Conservation (phyloP, 2,113 vertebrate species). For the Platysternon megacephalum region DNA sequence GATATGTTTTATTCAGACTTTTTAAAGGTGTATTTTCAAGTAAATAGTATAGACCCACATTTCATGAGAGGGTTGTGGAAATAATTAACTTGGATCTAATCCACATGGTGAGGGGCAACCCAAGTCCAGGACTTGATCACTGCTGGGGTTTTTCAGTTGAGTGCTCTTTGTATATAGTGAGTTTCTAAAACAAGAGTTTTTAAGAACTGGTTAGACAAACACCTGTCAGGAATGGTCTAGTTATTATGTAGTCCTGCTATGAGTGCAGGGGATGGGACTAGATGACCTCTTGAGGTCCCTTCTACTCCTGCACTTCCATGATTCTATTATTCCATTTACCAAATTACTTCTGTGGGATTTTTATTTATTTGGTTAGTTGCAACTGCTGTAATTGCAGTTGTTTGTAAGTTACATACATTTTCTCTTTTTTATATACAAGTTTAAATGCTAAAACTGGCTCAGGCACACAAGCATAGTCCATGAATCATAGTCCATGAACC, state of each 20-base stretch:
- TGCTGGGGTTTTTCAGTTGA: neutral
- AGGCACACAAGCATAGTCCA: neutral
- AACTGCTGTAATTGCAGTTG: neutral
- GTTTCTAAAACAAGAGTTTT: neutral
- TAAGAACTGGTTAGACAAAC: neutral
- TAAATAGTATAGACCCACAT: neutral
- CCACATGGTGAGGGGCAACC: neutral
- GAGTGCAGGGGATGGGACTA: neutral
- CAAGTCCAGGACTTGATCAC: neutral
- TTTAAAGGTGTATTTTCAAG: neutral
- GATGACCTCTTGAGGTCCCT: neutral
- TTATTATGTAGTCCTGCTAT: neutral
- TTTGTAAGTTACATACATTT: neutral
- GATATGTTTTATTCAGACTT: neutral
- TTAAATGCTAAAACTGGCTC: neutral
- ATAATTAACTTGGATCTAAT: neutral
- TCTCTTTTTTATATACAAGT: neutral
- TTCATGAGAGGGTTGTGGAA: neutral
- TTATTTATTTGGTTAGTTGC: fast-evolving
- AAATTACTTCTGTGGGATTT: neutral
- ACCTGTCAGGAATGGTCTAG: neutral
- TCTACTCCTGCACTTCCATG: neutral
- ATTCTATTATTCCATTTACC: neutral
- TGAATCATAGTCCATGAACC: fast-evolving
- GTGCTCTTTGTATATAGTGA: neutral